These are phyloP conservation scores for Amblyjoppa proteus DNA, from an alignment of 2,888 invertebrate species.

Conservation along the genomic window DNA sequence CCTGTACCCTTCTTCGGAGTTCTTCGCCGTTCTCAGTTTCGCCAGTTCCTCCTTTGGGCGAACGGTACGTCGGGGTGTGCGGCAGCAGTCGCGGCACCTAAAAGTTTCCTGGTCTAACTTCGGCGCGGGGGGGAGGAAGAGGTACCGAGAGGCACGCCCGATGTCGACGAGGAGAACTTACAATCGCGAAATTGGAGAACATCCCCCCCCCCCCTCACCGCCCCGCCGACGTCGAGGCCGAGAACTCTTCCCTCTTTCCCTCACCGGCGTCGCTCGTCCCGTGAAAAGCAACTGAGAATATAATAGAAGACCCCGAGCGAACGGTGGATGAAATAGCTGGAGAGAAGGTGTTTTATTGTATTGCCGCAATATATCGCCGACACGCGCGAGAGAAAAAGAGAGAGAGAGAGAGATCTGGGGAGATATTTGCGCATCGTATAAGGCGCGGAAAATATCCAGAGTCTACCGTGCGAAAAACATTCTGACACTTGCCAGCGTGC, in stretches of 20 bases:
- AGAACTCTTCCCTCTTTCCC: neutral
- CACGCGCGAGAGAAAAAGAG: neutral
- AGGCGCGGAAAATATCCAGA: slow-evolving; percentile 42
- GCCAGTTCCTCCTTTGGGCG: slow-evolving; percentile 15
- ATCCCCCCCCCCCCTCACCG: neutral
- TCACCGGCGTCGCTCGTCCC: neutral
- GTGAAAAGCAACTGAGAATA: slow-evolving; percentile 25
- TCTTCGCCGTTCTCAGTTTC: neutral
- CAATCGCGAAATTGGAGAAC: slow-evolving; percentile 57
- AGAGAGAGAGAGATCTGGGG: neutral
- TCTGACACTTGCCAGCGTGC: neutral
- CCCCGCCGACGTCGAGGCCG: neutral
- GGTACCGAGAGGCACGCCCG: slow-evolving; percentile 17
- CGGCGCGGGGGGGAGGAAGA: slow-evolving; percentile 4
- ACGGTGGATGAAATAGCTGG: slow-evolving; percentile 13
- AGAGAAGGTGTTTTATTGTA: neutral
- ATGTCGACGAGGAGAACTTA: slow-evolving; percentile 38
- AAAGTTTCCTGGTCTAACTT: slow-evolving; percentile 72
- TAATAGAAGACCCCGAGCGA: slow-evolving; percentile 2
- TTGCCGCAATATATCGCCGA: slow-evolving; percentile 19
- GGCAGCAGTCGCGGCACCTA: slow-evolving; percentile 43
- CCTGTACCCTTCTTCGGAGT: neutral
- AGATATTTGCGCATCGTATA: neutral
- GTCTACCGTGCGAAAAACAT: slow-evolving; percentile 7
- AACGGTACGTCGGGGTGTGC: neutral